Evolutionary conservation across 2,888 invertebrate species (phyloP), one percentile per base, ranked within the genome.

Genomic region (Drosophila demipolita): DNA sequence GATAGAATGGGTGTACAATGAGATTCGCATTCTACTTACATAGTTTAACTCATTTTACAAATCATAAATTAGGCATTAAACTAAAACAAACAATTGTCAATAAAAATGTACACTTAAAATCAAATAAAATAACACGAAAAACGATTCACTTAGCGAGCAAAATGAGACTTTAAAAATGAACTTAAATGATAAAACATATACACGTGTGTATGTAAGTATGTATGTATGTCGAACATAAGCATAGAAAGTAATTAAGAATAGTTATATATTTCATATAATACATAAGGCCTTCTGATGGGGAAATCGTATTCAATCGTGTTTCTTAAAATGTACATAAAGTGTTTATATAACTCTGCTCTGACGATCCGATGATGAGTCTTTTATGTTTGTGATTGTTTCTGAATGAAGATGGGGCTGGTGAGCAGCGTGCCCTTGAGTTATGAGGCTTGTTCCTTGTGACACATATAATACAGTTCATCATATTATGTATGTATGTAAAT

Each of bases 101-200:
- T 57, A 76, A 70, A 85, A 85, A 88, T 89, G 55, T 86, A 87
- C 85, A 89, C 79, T 80, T 85, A 82, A 83, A 76, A 78, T 78
- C 57, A 69, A 64, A 69, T 53, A 78, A 66, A 77, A 66, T 61
- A 58, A 72, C 59, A 71, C n/a, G 36, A 49, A 54, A 60, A 80
- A 80, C 68, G 65, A 78, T 83, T 58, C 76, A 73, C 64, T 61
- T 87, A 85, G 58, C 89, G 84, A 81, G 76, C 87, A 84, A 75
- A 59, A 59, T 29, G 45, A 53, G 61, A 71, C 20, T 59, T 74
- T 42, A 26, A 68, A 63, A 63, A 67, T 62, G 67, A 78, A 73
- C 88, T 77, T 86, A 89, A 81, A 81, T 73, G 57, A 75, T 57
- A 75, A 66, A 67, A 52, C 35, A 61, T 53, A 45, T 38, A 52